Base-by-base conservation (phyloP, 2,888 invertebrate genomes). In the Lissocephala sabroskyi region DNA sequence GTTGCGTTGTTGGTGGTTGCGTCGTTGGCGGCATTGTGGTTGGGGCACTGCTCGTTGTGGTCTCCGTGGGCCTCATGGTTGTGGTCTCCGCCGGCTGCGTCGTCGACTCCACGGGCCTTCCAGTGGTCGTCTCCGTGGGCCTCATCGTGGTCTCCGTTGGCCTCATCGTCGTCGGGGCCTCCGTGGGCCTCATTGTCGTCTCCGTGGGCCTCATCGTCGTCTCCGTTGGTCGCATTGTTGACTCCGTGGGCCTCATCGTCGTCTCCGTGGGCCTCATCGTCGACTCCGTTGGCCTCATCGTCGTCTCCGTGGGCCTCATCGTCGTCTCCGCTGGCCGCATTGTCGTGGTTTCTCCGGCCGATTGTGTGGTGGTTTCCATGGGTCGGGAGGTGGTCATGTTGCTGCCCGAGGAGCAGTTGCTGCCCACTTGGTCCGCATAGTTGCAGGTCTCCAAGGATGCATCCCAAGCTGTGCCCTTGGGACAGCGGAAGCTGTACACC, bases 401-500 rank as follows among this genome's bases (percentile, higher is more conserved):
- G 44, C 50, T 57, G n/a, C 77, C 70, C 2, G 79, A 78, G 0
- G 81, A 76, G 51, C 82, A 82, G 48, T 79, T 80, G 7, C 73
- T 71, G 1, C 73, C 67, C 2, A 84, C 84, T 40, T 77, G 70
- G 37, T 79, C 67, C 4, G 79, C 80, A 48, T 82, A 74, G 45
- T 85, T 85, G 48, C 90, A 90, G 1, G 86, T 85, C 57, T 87
- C 85, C 43, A 86, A 82, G 14, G 86, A 84, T 55, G 87, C 86
- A 78, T 88, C 88, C 88, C 88, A 89, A 5, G 87, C 86, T 0
- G 89, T 89, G 45, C 87, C 88, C 10, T 84, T 83, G 1, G 86
- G 86, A 61, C 89, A 89, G 7, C 78, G 83, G 65, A 87, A 89
- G 37, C 86, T 86, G 56, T 87, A 86, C 26, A 84, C 85, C 14